Base-by-base conservation (phyloP, 92 coral and sea anemone genomes). In the Paragorgia papillata region DNA sequence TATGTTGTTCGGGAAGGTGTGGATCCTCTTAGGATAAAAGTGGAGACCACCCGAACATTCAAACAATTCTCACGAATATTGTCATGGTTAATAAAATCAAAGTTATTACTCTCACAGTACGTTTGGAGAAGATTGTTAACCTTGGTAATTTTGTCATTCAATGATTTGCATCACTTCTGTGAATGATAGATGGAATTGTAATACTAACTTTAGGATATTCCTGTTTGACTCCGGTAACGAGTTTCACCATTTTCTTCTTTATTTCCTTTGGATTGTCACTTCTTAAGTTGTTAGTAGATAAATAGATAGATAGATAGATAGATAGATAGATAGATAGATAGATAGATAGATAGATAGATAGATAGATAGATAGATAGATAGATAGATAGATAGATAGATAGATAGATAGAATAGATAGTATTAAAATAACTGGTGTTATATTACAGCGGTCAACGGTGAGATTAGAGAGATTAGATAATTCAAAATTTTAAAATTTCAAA, bases 31-130 rank as follows among this genome's bases (percentile, higher is more conserved):
- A 3, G 53, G 29, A 49, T 61, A 75, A 12, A 82, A 62, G 66
- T 82, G 86, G 41, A 77, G 58, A 12, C 82, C 82, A 69, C 58
- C 82, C n/a, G n/a, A 43, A 33, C 57, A 58, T 46, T 62, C 27
- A 77, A 63, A 62, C 29, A 77, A 41, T 77, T 28, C 24, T 77
- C 82, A 18, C 62, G 29, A 40, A 77, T 57, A 63, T 77, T 77
- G 55, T 37, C 82, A 69, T 77, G 62, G 41, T 44, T 44, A 41
- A 62, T 77, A 48, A 37, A 77, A 77, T 62, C 82, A 63, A 62
- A 29, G 44, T 78, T 78, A 49, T 62, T 62, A 32, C 59, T 35
- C 49, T 46, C 74, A 49, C 82, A 78, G 30, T 27, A 78, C 37
- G 21, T 58, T 14, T 78, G 53, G 27, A 78, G 62, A 29, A 62